Evolutionary conservation across 1,140 invertebrate genomes (phyloP), one percentile per base, ranked within the genome.

Genomic region (Brachionus koreanus): DNA sequence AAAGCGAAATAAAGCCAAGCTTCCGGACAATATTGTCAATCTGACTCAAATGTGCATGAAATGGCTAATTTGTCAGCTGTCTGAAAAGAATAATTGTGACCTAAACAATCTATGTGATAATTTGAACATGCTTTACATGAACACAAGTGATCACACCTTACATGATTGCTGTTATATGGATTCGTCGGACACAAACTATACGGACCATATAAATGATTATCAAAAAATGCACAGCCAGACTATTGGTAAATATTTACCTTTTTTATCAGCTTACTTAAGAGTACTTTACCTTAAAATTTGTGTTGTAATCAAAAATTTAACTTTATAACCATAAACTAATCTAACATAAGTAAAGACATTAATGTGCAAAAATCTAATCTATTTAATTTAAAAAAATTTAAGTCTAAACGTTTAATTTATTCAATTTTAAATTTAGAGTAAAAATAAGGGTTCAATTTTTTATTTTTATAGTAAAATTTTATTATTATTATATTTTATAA

Each of bases 131-230:
- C 49, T 82, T 25, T 82, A 82, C 23, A 35, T 82, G 37, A 57
- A 82, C 35, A 6, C 16, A 16, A 74, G 43, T 6, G 79, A 82
- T 82, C 57, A 65, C 16, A 65, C 16, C n/a, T 57, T 82, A 37
- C 57, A 82, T 52, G 79, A 82, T 29, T 82, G 79, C 65, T 52
- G 37, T 49, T 37, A 67, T 25, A 82, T 82, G 79, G 79, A 82
- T 19, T 23, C 39, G 19, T 52, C 57, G 5, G 49, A 82, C 29
- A 69, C 23, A 5, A 43, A 67, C 43, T 82, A 23, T 23, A 65
- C 37, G 10, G 79, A 82, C 16, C 12, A 43, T 33, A 52, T 82
- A 2, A 82, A 67, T 25, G 76, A 79, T 65, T 79, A 79, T 65
- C 19, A 79, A 65, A 79, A 79, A 52, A 12, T 46, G 16, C 69